phyloP scores from a whole-genome alignment of 2,888 invertebrate species.

The Harpalus rubripes region DNA sequence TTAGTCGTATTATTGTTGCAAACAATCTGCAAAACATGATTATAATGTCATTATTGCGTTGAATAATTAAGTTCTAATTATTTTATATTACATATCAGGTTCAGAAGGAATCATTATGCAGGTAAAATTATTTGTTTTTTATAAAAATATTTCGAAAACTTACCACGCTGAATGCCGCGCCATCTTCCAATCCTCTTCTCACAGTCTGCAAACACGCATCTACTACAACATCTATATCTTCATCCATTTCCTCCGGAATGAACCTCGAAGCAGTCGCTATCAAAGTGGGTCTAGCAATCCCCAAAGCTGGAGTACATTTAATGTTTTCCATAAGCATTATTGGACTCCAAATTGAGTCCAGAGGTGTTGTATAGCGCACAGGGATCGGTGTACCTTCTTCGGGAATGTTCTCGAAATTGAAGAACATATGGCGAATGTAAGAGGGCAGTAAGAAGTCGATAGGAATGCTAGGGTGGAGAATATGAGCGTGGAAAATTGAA shows the following conservation, averaged over 20 bases:
- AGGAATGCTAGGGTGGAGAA: background rate
- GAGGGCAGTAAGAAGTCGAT: background rate
- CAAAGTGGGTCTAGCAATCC: background rate
- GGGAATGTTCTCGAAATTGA: constrained; percentile 10
- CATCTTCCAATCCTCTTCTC: background rate
- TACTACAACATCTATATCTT: background rate
- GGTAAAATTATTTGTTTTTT: too few species aligned
- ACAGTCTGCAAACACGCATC: constrained; percentile 1
- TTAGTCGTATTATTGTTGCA: background rate
- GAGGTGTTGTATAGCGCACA: background rate
- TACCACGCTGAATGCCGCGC: background rate
- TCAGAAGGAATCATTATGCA: too few species aligned
- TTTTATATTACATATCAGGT: too few species aligned
- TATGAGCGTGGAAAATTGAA: background rate
- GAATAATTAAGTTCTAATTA: too few species aligned
- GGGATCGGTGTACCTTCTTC: background rate
- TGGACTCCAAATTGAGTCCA: background rate
- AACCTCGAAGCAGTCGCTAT: background rate
- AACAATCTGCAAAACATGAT: background rate
- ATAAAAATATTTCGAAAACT: background rate
- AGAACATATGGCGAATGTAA: background rate
- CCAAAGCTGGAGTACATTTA: background rate
- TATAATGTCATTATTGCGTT: background rate
- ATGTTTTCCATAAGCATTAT: background rate
- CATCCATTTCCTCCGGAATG: background rate